Conservation (phyloP, 2,113 vertebrate genomes). For the Peromyscus californicus region DNA sequence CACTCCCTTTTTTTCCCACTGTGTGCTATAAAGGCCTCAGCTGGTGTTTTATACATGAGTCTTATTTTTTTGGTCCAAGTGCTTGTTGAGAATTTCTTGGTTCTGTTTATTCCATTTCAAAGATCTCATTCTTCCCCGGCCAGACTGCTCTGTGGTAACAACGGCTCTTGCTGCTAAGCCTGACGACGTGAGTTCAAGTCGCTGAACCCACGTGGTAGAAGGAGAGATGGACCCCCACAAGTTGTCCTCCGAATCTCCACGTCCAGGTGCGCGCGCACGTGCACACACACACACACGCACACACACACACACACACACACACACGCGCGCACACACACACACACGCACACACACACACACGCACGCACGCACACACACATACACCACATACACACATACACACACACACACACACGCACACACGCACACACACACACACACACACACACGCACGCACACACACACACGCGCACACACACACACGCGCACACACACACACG, state of each 20-base stretch:
- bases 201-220: background rate
- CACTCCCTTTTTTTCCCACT: background rate
- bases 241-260: background rate
- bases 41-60: background rate
- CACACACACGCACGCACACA: background rate
- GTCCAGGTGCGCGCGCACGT: background rate
- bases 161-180: background rate
- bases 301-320: too few species aligned
- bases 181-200: background rate
- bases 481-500: too few species aligned
- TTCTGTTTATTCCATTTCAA: constrained; percentile 34
- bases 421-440: too few species aligned
- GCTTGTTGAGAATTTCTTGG: background rate
- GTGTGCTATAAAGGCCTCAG: background rate
- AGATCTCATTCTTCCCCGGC: background rate
- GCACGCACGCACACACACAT: too few species aligned
- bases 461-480: too few species aligned
- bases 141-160: background rate
- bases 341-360: too few species aligned
- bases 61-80: background rate
- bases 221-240: background rate
- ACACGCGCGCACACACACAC: too few species aligned
- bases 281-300: too few species aligned
- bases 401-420: background rate
- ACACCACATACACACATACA: too few species aligned